These are phyloP conservation scores for Diachasma alloeum DNA, from an alignment of 1,140 invertebrate genomes.

Conservation along the genomic window DNA sequence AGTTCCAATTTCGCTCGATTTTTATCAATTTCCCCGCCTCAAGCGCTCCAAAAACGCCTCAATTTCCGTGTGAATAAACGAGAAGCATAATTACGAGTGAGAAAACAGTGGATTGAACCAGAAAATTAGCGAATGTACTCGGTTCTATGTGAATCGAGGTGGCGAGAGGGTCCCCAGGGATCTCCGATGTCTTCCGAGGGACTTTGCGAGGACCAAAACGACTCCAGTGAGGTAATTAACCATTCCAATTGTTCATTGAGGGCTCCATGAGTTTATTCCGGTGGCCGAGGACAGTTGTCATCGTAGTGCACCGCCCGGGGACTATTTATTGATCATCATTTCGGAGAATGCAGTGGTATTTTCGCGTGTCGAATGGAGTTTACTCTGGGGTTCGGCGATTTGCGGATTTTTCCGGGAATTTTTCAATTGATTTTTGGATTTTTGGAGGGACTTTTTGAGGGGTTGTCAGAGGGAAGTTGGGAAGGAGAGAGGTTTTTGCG, in stretches of 20 bases:
- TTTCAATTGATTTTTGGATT: neutral
- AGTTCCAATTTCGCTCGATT: neutral
- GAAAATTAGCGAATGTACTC: slow-evolving; percentile 16
- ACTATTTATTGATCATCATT: neutral
- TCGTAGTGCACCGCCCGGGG: neutral
- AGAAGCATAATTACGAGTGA: neutral
- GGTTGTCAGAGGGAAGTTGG: too few species aligned
- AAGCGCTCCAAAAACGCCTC: neutral
- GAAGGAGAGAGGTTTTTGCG: too few species aligned
- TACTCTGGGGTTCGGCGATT: neutral
- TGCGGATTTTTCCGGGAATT: neutral
- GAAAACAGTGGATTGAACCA: neutral
- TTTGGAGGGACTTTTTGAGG: too few species aligned
- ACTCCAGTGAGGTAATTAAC: neutral
- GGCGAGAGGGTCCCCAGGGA: slow-evolving; percentile 20
- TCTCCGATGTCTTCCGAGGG: slow-evolving; percentile 23
- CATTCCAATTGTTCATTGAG: neutral
- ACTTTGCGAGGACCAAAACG: neutral
- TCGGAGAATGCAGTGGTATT: neutral
- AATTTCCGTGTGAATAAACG: neutral
- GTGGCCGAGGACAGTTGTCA: neutral
- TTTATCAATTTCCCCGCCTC: neutral
- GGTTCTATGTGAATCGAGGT: slow-evolving; percentile 24
- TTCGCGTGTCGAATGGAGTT: neutral
- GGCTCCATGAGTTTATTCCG: neutral